Evolutionary conservation across 37 sponge, comb jelly and placozoan species (phyloP), one percentile per base, ranked within the genome.

Genomic region (Hormiphora californensis): DNA sequence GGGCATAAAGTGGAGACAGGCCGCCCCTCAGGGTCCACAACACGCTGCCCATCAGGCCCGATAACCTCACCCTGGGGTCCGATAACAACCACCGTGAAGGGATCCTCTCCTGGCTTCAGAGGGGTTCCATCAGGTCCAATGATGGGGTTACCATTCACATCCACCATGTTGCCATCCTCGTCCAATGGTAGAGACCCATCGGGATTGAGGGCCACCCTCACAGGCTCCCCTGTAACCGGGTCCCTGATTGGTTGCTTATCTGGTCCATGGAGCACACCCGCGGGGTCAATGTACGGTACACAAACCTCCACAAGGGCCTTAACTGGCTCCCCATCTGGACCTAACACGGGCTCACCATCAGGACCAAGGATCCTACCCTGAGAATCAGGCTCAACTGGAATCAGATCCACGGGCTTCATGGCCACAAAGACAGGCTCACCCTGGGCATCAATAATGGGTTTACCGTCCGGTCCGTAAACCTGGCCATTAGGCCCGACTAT

Each of bases 111-210:
- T 57, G 61, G 61, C n/a, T 57, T 57, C 3, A 57, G n/a, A 30
- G 61, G 61, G n/a, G n/a, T n/a, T n/a, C n/a, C n/a, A 30, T 57
- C n/a, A 4, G 61, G 27, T 5, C 30, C 30, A 5, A 23, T 57
- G 5, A 57, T 30, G 7, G 27, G 4, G 5, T 57, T 57, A 21
- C 61, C 61, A 30, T 57, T 12, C 61, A 28, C 61, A 57, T 57
- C 61, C n/a, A 57, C 30, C n/a, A 57, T 57, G 27, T 57, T 57
- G 15, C 61, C 61, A 15, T 57, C 27, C 61, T 57, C 61, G 61
- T 57, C 61, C 61, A 57, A 12, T 5, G 61, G 61, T 28, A 57
- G n/a, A 12, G 30, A 28, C 27, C 61, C 61, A 57, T 57, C 61
- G 3, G 61, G 61, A 12, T 57, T 57, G 3, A 57, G 61, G n/a